These are phyloP conservation scores for Rhabdomys dilectus DNA, from an alignment of 2,113 vertebrate genomes.

Conservation along the genomic window DNA sequence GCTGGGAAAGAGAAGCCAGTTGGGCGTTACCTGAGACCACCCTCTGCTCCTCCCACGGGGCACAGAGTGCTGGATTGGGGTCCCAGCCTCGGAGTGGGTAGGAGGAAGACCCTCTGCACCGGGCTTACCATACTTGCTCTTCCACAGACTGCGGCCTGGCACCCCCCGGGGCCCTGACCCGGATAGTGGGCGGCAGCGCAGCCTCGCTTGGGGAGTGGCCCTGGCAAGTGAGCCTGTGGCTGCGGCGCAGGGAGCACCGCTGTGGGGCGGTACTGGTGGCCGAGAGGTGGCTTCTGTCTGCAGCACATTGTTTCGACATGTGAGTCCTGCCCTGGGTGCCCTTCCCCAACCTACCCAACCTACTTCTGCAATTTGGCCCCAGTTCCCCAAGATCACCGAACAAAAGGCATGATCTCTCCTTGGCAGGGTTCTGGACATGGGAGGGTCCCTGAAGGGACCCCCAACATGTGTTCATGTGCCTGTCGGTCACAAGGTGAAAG, in stretches of 20 bases:
- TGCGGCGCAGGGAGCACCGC: slow-evolving; percentile 90
- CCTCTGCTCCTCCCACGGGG: background rate
- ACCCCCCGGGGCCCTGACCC: slow-evolving; percentile 85
- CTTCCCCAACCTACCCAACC: background rate
- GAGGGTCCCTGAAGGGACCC: background rate
- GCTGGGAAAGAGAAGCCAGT: background rate
- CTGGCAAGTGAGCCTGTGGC: slow-evolving; percentile 96
- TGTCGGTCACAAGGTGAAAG: background rate
- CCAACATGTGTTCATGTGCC: background rate
- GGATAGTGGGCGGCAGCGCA: slow-evolving; percentile 93
- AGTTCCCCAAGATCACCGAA: background rate
- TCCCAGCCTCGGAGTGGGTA: no score
- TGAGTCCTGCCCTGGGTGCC: slow-evolving; percentile 45
- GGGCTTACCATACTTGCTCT: background rate
- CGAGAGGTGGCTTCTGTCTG: slow-evolving; percentile 94
- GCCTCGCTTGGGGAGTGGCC: slow-evolving; percentile 94
- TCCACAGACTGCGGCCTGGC: slow-evolving; percentile 92
- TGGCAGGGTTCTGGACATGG: no score
- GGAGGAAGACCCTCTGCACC: no score
- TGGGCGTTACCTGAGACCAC: no score
- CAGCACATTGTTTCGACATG: slow-evolving; percentile 94
- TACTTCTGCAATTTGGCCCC: background rate
- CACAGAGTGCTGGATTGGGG: background rate
- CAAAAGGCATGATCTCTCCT: background rate
- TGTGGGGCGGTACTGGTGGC: slow-evolving; percentile 96